Evolutionary conservation across 2,888 invertebrate species (phyloP).

Genomic region (Heliconius cydno): DNA sequence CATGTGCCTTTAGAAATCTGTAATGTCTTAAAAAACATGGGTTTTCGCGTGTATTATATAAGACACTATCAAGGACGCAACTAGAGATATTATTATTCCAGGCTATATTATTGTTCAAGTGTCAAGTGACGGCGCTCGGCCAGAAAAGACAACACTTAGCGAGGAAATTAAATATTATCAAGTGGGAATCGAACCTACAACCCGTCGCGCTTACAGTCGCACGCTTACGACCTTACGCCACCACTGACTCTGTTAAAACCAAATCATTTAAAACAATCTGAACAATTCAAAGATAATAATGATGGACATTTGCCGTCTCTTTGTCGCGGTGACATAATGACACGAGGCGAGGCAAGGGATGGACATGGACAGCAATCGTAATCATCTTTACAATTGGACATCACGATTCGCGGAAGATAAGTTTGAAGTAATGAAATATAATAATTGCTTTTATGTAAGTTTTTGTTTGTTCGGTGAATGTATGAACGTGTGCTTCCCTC

Average conservation of each 20-base stretch:
- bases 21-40: not conserved
- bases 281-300: not conserved
- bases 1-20: conserved; percentile 2
- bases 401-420: conserved; percentile 10
- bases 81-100: no score
- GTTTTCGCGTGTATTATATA: not conserved
- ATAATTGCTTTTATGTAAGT: conserved; percentile 24
- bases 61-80: not conserved
- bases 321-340: conserved; percentile 10
- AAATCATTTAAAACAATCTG: not conserved
- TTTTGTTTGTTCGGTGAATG: conserved; percentile 7
- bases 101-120: not conserved
- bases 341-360: not conserved
- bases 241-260: not conserved
- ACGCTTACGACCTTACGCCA: no score
- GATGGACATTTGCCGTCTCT: not conserved
- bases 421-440: conserved; percentile 10
- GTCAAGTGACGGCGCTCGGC: not conserved
- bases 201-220: no score
- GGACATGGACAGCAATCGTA: not conserved
- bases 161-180: not conserved
- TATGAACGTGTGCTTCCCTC: not conserved
- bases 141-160: not conserved
- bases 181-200: not conserved
- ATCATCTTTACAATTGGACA: conserved; percentile 6